These are phyloP conservation scores for Chinchilla lanigera DNA, from an alignment of 2,113 vertebrate species.

Conservation along the genomic window DNA sequence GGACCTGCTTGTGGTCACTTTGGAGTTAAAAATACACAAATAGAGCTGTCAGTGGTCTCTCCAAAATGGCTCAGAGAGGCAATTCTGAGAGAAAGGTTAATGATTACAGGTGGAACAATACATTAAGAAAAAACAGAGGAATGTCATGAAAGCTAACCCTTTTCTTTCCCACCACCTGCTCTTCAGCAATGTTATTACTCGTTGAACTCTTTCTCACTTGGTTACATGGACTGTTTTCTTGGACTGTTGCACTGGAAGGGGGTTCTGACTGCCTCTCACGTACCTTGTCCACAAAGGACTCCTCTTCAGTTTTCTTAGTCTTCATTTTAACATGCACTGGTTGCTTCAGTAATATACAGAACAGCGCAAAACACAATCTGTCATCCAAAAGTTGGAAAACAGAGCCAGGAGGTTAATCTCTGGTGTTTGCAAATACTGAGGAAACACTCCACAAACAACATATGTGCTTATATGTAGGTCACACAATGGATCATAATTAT, in stretches of 20 bases:
- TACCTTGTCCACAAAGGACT: background rate
- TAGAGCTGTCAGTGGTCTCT: background rate
- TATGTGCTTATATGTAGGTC: slow-evolving; percentile 51
- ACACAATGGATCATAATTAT: background rate
- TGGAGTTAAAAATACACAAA: background rate
- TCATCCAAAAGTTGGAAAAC: slow-evolving; percentile 55
- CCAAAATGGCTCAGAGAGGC: background rate
- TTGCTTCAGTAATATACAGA: slow-evolving; percentile 37
- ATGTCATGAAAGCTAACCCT: background rate
- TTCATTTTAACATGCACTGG: slow-evolving; percentile 31
- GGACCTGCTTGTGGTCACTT: background rate
- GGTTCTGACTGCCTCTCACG: background rate
- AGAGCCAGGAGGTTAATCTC: slow-evolving; percentile 60
- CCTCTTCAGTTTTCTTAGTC: slow-evolving; percentile 8
- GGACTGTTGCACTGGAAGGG: background rate
- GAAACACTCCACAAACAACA: slow-evolving; percentile 52
- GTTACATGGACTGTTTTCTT: background rate
- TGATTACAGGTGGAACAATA: background rate
- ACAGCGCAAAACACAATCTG: slow-evolving; percentile 64
- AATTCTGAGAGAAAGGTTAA: background rate
- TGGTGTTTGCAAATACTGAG: slow-evolving; percentile 66
- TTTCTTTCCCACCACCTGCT: background rate
- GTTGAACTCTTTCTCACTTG: background rate
- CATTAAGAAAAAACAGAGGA: background rate
- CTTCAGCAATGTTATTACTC: background rate